These are phyloP conservation scores for Cuniculus paca DNA, from an alignment of 2,797 vertebrate genomes.

Conservation along the genomic window DNA sequence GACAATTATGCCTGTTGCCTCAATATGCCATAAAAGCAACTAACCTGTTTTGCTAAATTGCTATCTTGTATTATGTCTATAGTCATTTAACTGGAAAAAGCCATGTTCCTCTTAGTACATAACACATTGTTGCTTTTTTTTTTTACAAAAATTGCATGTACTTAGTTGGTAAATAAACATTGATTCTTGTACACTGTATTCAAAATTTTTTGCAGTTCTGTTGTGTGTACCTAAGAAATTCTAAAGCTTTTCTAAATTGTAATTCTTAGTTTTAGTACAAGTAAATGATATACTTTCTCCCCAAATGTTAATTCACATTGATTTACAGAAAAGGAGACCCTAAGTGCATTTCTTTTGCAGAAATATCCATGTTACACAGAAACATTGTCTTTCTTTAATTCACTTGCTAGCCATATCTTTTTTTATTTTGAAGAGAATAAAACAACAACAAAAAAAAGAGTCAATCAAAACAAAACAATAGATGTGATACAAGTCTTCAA, in stretches of 20 bases:
- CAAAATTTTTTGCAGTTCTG: background rate
- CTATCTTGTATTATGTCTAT: background rate
- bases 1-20: background rate
- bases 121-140: background rate
- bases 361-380: background rate
- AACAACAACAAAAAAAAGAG: too few relatives aligned
- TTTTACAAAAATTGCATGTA: background rate
- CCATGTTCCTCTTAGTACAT: background rate
- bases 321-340: background rate
- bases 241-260: background rate
- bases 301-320: background rate
- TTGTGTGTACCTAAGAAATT: background rate
- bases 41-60: background rate
- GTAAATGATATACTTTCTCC: background rate
- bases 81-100: background rate
- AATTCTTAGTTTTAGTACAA: background rate
- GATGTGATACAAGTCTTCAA: too few relatives aligned
- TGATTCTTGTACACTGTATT: background rate
- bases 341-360: background rate
- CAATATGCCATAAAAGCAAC: background rate
- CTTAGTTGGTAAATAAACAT: background rate
- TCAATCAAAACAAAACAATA: too few relatives aligned
- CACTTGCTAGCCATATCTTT: background rate
- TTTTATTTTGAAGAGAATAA: too few relatives aligned
- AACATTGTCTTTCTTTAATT: background rate